A percentile compares a stretch with the other conserved stretches of the same genome.
phyloP scores from a whole-genome alignment of 1,140 invertebrate genomes.

The Apis laboriosa region DNA sequence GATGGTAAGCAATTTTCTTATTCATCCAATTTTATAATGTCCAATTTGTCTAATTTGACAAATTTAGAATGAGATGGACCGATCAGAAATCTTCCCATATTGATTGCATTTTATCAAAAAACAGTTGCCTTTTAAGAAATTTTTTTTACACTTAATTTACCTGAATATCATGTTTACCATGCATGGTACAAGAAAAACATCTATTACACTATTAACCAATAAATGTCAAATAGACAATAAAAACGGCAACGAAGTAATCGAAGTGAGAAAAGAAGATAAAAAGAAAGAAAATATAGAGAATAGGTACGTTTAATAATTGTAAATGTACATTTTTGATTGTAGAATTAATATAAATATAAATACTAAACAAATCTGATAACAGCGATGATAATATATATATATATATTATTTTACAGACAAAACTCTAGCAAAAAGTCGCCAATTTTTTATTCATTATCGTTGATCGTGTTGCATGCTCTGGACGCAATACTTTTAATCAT shows the following conservation, averaged over 20 bases:
- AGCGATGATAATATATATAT: no score
- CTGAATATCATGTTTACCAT: neutral
- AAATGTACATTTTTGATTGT: no score
- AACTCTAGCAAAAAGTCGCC: neutral
- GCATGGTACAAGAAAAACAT: neutral
- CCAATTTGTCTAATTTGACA: neutral
- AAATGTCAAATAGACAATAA: neutral
- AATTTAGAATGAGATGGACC: slow-evolving; percentile 5
- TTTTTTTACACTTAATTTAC: neutral
- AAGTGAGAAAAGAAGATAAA: neutral
- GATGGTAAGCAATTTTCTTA: neutral
- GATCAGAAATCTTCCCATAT: no score
- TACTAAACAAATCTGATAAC: neutral
- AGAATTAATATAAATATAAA: no score
- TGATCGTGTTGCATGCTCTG: slow-evolving; percentile 50
- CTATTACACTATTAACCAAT: neutral
- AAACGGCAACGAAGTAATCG: neutral
- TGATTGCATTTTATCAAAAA: neutral
- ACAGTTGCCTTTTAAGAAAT: neutral
- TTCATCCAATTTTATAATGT: neutral
- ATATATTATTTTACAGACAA: neutral
- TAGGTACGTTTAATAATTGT: neutral
- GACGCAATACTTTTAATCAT: slow-evolving; percentile 55
- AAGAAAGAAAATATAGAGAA: neutral
- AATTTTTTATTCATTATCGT: neutral